Evolutionary conservation across 2,888 invertebrate species (phyloP).

Genomic region (Molorchus minor): DNA sequence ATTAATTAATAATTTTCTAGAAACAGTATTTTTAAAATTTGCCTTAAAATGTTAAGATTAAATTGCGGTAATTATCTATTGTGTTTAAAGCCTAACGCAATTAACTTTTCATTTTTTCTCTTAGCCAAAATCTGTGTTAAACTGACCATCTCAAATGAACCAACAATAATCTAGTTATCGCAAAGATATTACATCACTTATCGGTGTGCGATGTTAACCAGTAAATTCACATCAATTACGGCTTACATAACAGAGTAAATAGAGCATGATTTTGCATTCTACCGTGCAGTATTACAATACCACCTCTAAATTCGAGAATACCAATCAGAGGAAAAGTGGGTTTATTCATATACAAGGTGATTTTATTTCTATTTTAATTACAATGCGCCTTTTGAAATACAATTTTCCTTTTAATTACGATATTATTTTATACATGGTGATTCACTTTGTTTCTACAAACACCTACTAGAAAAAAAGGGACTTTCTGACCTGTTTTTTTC

Average conservation of each 20-base stretch:
- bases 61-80: slow-evolving; percentile 14
- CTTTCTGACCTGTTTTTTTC: too few species aligned
- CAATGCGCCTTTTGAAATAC: too few species aligned
- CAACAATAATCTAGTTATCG: slow-evolving; percentile 33
- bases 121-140: slow-evolving; percentile 31
- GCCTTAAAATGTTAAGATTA: neutral
- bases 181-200: slow-evolving; percentile 36
- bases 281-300: slow-evolving; percentile 53
- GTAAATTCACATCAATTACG: slow-evolving; percentile 61
- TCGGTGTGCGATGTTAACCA: slow-evolving; percentile 57
- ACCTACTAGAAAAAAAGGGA: too few species aligned
- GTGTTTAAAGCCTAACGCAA: slow-evolving; percentile 21
- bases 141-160: slow-evolving; percentile 39
- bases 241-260: slow-evolving; percentile 60
- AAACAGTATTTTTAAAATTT: neutral
- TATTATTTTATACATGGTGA: too few species aligned
- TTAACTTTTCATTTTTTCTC: slow-evolving; percentile 20
- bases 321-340: slow-evolving; percentile 19
- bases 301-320: slow-evolving; percentile 12
- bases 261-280: slow-evolving; percentile 60
- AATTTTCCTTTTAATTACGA: too few species aligned
- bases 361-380: too few species aligned
- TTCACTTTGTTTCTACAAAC: too few species aligned
- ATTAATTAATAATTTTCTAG: neutral
- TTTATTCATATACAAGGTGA: too few species aligned